Evolutionary conservation across 2,797 vertebrate genomes (phyloP).

Genomic region (Gobionotothen gibberifrons): DNA sequence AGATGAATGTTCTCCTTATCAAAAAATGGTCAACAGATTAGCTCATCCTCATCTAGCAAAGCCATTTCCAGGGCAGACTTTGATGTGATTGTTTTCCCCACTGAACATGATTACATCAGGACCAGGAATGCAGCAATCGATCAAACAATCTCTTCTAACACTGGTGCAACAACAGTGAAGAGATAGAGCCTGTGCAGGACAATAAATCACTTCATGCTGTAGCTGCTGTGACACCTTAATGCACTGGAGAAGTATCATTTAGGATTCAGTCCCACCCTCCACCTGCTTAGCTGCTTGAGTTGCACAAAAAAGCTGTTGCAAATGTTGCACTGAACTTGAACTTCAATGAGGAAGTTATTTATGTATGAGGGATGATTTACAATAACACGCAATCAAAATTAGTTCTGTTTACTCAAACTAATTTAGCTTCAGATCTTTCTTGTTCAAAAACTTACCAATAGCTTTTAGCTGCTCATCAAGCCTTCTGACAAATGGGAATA

Average conservation of each 20-base stretch:
- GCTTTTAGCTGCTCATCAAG: conserved; percentile 4
- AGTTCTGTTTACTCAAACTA: neutral
- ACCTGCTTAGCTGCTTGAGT: neutral
- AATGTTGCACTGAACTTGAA: conserved; percentile 3
- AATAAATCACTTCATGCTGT: conserved; percentile 34
- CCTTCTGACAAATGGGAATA: neutral
- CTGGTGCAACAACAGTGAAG: conserved; percentile 2
- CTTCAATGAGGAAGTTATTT: neutral
- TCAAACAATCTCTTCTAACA: conserved; percentile 21
- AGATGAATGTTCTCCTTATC: conserved; percentile 16
- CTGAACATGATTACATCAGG: conserved; percentile 21
- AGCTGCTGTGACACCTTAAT: conserved; percentile 32
- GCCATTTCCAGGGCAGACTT: conserved; percentile 13
- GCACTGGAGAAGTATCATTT: conserved; percentile 21
- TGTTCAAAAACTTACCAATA: too few species aligned
- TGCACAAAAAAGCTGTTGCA: conserved; percentile 4
- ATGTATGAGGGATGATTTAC: neutral
- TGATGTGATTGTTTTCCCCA: conserved; percentile 25
- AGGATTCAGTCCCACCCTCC: neutral
- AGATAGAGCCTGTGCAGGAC: neutral
- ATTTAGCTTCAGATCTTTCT: neutral
- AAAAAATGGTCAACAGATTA: conserved; percentile 13
- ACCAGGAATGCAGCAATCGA: conserved; percentile 1
- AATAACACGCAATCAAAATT: neutral
- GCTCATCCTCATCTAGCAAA: conserved; percentile 14